Base-by-base conservation (phyloP, 92 coral and sea anemone species). In the Virgularia gustaviana region DNA sequence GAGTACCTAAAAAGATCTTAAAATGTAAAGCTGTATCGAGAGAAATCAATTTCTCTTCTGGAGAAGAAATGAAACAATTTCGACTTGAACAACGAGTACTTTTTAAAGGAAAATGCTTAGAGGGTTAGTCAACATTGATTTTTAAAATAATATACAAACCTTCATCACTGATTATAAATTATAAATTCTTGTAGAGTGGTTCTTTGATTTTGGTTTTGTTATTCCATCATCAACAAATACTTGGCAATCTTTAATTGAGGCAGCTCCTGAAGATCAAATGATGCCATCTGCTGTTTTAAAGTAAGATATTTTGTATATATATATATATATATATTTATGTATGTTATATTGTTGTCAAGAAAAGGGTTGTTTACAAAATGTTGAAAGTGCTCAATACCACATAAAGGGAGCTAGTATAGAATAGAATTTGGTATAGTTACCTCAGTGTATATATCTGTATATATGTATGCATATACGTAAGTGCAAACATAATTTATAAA, bases 231-330 rank as follows among this genome's bases (percentile, higher is more conserved):
- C 99, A 41, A 94, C 99, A 12, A 94, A 94, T 86, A 94, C 99
- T 11, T 94, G 99, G 99, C 99, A 94, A 76, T 94, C 99, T 6
- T 72, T 94, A 65, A 94, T 94, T 45, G 99, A 94, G 71, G 99
- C 99, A n/a, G 99, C 99, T 9, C 99, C 99, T 15, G 99, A 94
- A 67, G 90, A 96, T 36, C 96, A 94, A 76, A 94, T 94, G 99
- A 94, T 94, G 99, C 99, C 99, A 2, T 96, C 99, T 51, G 84
- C 85, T 79, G 96, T 94, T 57, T 73, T 94, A 25, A 92, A 89
- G 98, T 92, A 64, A 89, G 98, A 16, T 33, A 19, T 1, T 19
- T n/a, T n/a, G n/a, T n/a, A n/a, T n/a, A n/a, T n/a, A n/a, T n/a
- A n/a, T n/a, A n/a, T n/a, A n/a, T n/a, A n/a, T n/a, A n/a, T n/a